Evolutionary conservation across 2,113 vertebrate genomes (phyloP), one percentile per base, ranked within the genome.

Genomic region (Tamias sibiricus): DNA sequence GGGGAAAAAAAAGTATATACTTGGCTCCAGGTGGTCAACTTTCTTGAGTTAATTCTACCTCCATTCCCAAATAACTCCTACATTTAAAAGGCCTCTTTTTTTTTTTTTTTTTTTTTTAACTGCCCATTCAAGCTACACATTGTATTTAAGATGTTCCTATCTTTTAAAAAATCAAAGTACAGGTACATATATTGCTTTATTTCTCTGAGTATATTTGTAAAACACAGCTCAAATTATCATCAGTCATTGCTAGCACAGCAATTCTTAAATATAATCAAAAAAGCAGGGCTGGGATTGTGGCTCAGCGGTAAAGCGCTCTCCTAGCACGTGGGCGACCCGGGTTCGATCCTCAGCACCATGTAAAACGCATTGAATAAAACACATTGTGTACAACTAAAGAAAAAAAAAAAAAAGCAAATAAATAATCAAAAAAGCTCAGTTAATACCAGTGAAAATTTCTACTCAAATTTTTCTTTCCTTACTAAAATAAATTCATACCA

Each of bases 41-140:
- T 28, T 62, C 24, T 59, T 26, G 98, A 98, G 92, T 71, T 96
- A 97, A 98, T 98, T 92, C 93, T 64, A 88, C 74, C 86, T 77
- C 54, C 87, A 68, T 71, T 79, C 24, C 95, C 83, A 97, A 95
- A 90, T 64, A 98, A 54, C 13, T 19, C 26, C 17, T 95, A 68
- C 49, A 28, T 32, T 49, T 66, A 64, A 82, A 83, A 40, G 64
- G 22, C 82, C 95, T 66, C 96, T 52, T 94, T 68, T 47, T 47
- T 49, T 49, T 13, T 49, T 49, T 9, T 49, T 49, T 13, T 10
- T 49, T 49, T 96, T 72, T 88, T 74, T 74, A 95, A 42, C 91
- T 80, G 37, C 28, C 62, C 79, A 97, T 82, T 37, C 35, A 98
- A 94, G 94, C 88, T 97, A 98, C 84, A 93, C 57, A 88, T 66